Percentiles rank a stretch among this genome's conserved stretches.
Conservation (phyloP, 2,113 vertebrate species). For the Pantherophis guttatus region DNA sequence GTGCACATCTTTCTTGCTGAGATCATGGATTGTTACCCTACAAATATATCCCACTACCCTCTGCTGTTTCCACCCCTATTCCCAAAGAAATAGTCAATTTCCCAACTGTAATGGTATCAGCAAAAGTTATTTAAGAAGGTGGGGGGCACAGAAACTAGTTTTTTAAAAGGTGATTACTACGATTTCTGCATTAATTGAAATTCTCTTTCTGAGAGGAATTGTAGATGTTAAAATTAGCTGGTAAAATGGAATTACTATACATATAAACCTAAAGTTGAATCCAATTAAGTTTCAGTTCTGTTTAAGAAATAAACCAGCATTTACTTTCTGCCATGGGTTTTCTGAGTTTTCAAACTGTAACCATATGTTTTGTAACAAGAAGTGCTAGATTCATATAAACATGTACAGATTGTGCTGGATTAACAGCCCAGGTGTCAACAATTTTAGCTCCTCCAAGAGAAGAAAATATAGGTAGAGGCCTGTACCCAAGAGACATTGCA, state of each 20-base stretch:
- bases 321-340: background rate
- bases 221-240: background rate
- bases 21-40: background rate
- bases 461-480: background rate
- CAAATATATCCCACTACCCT: background rate
- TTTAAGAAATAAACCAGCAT: background rate
- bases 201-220: background rate
- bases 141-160: background rate
- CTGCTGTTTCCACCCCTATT: background rate
- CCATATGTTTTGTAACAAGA: background rate
- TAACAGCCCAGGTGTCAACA: background rate
- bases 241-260: background rate
- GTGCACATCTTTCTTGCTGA: background rate
- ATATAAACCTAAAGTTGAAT: background rate
- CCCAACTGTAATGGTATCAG: background rate
- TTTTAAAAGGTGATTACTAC: background rate
- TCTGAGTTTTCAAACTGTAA: background rate
- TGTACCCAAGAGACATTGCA: slow-evolving; percentile 22
- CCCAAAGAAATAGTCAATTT: background rate
- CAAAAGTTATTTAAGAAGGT: background rate
- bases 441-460: background rate
- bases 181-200: background rate
- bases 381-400: background rate
- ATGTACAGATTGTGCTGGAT: background rate
- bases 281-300: background rate